Conservation (phyloP, 2,113 vertebrate genomes). For the Sardina pilchardus region DNA sequence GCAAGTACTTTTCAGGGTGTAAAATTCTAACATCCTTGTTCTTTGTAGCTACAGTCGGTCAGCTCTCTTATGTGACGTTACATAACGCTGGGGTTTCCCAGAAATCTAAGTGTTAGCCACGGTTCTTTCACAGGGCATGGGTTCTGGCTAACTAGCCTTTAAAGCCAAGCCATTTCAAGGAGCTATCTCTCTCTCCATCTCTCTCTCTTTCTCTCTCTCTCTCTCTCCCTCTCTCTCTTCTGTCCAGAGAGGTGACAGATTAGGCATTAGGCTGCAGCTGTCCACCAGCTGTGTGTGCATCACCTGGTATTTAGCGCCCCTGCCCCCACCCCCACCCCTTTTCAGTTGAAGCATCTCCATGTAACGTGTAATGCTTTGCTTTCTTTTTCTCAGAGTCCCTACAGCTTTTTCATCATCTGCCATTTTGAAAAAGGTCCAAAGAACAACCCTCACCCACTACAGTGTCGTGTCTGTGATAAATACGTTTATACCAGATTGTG, state of each 20-base stretch:
- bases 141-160: not conserved
- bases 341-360: not conserved
- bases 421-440: too few species aligned
- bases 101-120: not conserved
- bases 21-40: not conserved
- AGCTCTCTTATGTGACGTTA: not conserved
- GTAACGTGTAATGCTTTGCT: not conserved
- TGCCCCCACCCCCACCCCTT: not conserved
- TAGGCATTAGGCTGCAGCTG: conserved; percentile 53
- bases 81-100: not conserved
- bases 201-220: conserved; percentile 27
- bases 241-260: conserved; percentile 3
- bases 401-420: not conserved
- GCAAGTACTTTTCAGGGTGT: not conserved
- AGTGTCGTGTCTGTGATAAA: too few species aligned
- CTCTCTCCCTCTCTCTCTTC: conserved; percentile 31
- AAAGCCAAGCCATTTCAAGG: not conserved
- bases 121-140: not conserved
- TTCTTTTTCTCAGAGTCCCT: not conserved
- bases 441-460: too few species aligned
- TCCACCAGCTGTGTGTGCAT: conserved; percentile 54
- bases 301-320: not conserved
- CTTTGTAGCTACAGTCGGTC: not conserved
- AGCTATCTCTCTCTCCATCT: conserved; percentile 20
- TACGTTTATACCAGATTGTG: too few species aligned